These are phyloP conservation scores for Magallana angulata DNA, from an alignment of 1,140 invertebrate genomes.

Conservation along the genomic window DNA sequence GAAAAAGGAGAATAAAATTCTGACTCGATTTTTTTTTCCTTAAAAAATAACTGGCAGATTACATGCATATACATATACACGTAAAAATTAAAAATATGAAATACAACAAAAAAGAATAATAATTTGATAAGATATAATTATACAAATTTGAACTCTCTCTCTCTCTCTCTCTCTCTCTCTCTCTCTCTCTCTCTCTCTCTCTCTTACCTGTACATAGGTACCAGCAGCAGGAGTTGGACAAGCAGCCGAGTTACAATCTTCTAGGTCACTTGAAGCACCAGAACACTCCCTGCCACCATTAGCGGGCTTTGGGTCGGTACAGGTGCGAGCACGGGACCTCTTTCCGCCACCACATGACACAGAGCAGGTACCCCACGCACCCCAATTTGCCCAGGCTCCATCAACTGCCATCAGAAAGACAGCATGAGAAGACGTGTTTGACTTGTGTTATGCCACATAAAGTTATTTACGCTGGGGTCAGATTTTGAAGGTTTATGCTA, in stretches of 20 bases:
- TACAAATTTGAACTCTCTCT: neutral
- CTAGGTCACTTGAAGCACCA: conserved; percentile 47
- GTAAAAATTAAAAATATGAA: no score
- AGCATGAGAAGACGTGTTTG: no score
- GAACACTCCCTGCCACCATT: conserved; percentile 56
- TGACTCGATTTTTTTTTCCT: no score
- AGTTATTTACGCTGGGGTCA: no score
- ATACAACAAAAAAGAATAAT: no score
- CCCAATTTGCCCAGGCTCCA: conserved; percentile 78
- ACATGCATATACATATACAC: no score
- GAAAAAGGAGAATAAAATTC: neutral
- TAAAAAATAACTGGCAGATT: no score
- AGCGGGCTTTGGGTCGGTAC: conserved; percentile 56
- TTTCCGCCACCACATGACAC: conserved; percentile 93
- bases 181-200: no score
- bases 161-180: no score
- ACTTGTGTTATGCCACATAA: no score
- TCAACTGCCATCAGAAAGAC: conserved; percentile 52
- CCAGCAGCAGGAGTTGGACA: conserved; percentile 50
- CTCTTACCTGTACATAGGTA: conserved; percentile 28
- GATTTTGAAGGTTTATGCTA: no score
- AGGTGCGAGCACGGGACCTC: conserved; percentile 82
- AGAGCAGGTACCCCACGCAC: conserved; percentile 92
- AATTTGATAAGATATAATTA: no score
- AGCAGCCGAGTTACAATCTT: conserved; percentile 51